Evolutionary conservation across 2,797 vertebrate species (phyloP).

Genomic region (Nyctalus aviator): DNA sequence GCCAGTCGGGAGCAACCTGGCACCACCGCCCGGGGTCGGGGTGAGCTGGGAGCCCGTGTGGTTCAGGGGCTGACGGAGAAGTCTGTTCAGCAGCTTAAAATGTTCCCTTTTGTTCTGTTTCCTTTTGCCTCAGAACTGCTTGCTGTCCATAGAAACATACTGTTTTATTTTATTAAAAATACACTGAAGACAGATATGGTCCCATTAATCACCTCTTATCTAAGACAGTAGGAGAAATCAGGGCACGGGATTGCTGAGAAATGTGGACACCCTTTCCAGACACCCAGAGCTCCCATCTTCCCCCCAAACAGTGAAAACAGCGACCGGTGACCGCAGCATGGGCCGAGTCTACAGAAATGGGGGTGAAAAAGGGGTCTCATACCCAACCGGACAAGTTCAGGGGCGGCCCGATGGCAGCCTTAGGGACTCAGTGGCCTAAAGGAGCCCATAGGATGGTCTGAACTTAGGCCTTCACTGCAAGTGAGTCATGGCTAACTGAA

Average conservation of each 20-base stretch:
- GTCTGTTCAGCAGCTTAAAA: background rate
- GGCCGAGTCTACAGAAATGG: background rate
- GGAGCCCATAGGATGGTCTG: background rate
- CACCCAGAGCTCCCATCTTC: rapidly evolving
- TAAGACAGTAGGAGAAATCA: background rate
- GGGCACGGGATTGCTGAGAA: background rate
- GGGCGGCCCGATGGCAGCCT: background rate
- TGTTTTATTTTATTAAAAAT: conserved; percentile 31
- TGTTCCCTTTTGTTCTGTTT: background rate
- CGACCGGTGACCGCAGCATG: rapidly evolving
- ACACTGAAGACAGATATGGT: background rate
- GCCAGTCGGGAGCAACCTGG: background rate
- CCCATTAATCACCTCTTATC: background rate
- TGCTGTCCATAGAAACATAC: background rate
- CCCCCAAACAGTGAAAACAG: background rate
- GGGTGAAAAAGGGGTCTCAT: background rate
- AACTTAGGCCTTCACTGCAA: background rate
- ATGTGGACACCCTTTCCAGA: rapidly evolving
- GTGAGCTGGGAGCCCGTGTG: background rate
- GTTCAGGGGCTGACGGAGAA: background rate
- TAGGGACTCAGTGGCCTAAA: background rate
- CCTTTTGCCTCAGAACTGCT: conserved; percentile 22
- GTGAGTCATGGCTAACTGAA: background rate
- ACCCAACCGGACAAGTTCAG: background rate
- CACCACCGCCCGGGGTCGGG: rapidly evolving